Base-by-base conservation (phyloP, 2,113 vertebrate species). In the Brachyhypopomus occidentalis region DNA sequence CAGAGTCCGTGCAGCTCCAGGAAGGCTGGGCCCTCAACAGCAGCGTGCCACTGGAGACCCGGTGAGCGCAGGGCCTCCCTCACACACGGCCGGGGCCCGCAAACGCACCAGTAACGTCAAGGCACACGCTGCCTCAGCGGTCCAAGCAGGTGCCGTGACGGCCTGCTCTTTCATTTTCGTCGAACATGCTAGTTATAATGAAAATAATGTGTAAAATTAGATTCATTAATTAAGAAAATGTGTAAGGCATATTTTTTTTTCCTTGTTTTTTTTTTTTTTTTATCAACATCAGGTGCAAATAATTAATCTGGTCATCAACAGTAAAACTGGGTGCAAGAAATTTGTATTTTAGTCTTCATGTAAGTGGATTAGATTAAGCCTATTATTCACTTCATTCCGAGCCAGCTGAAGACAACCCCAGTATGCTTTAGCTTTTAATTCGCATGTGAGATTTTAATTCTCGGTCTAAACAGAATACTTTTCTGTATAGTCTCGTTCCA, bases 1-100 rank as follows among this genome's bases (percentile, higher is more conserved):
- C 95, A 0, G 95, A 96, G 89, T 96, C 95, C 0, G 95, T 96
- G 16, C 95, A 96, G 91, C 94, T 96, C 25, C 95, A 96, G 88
- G 95, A 96, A 90, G 96, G 95, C 91, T 96, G 95, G 95, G 95
- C 96, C 80, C 95, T 96, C 56, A 96, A 96, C 89, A 96, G 95
- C 91, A 96, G 95, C 55, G 95, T 96, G 83, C 95, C 95, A 0
- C 94, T 96, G 0, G 95, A 96, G 89, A 96, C 95, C 81, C 94
- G 95, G 95, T 96, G 66, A 77, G 86, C 67, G 63, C 72, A 6
- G 9, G 22, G 17, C 36, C 16, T 9, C 59, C 22, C 11, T 55
- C 25, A 38, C 34, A 20, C 25, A 11, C 64, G n/a, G 64, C 12
- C 9, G 27, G 48, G 48, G 17, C 56, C 12, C 52, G 12, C 14